A percentile compares a stretch with the other conserved stretches of the same genome.
Evolutionary conservation across 2,888 invertebrate genomes (phyloP).

Genomic region (Bugula neritina): DNA sequence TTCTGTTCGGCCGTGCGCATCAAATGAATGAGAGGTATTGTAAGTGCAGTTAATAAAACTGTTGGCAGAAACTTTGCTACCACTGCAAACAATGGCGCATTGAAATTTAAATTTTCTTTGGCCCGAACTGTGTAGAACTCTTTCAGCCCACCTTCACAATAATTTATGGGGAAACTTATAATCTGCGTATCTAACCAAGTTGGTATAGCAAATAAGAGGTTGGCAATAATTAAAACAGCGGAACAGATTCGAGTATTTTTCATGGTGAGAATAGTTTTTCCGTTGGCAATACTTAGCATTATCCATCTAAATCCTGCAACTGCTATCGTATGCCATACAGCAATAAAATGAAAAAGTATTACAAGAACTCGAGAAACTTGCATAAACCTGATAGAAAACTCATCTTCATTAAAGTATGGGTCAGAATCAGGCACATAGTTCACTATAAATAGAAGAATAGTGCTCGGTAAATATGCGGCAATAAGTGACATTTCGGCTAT

Average conservation of each 20-base stretch:
- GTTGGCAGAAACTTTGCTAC: constrained; percentile 87
- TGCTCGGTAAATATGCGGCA: constrained; percentile 70
- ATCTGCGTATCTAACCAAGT: not conserved
- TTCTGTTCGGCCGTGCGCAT: constrained; percentile 50
- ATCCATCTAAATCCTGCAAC: constrained; percentile 84
- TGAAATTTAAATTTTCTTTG: constrained; percentile 54
- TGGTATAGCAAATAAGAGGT: not conserved
- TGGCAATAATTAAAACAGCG: not conserved
- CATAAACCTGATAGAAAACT: constrained; percentile 48
- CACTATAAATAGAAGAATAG: constrained; percentile 43
- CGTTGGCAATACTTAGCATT: constrained; percentile 33
- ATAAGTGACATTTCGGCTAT: constrained; percentile 86
- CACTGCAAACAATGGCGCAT: constrained; percentile 87
- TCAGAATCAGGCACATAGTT: constrained; percentile 35
- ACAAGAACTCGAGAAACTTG: constrained; percentile 80
- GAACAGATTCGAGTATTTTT: not conserved
- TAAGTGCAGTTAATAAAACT: constrained; percentile 69
- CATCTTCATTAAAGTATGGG: constrained; percentile 42
- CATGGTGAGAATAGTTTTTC: not conserved
- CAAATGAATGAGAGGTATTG: constrained; percentile 53
- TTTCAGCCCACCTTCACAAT: not conserved
- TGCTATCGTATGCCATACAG: constrained; percentile 86
- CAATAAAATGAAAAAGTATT: constrained; percentile 74
- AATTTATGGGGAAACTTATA: not conserved
- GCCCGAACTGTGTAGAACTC: not conserved